These are phyloP conservation scores for Arctocebus calabarensis DNA, from an alignment of 2,797 vertebrate genomes.

Conservation along the genomic window DNA sequence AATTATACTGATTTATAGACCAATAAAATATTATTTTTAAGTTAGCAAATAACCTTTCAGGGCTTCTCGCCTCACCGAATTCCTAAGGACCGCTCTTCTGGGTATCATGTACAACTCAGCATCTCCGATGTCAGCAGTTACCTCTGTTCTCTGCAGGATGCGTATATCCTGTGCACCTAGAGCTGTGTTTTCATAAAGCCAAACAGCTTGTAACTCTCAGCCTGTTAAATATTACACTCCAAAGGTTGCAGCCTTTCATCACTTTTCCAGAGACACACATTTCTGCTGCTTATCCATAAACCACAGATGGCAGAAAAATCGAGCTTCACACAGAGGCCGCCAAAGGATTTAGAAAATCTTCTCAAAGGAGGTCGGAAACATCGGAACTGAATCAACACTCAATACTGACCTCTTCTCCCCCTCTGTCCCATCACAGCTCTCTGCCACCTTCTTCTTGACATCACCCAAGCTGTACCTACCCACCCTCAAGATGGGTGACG, in stretches of 20 bases:
- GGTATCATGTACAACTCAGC: conserved; percentile 13
- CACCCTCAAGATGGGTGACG: not conserved
- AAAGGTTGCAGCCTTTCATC: conserved; percentile 34
- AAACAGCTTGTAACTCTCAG: not conserved
- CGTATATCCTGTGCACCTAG: not conserved
- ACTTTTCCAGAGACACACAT: conserved; percentile 9
- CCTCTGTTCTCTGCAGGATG: not conserved
- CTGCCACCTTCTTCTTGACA: too few relatives aligned
- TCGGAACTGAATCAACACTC: not conserved
- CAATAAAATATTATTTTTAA: conserved; percentile 73
- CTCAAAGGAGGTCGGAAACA: not conserved
- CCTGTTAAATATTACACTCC: conserved; percentile 34
- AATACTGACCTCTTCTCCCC: not conserved
- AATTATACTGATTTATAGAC: conserved; percentile 71
- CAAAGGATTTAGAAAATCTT: not conserved
- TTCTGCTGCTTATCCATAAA: conserved; percentile 35
- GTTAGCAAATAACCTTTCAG: conserved; percentile 54
- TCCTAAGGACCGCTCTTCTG: conserved; percentile 63
- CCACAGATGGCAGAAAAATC: not conserved
- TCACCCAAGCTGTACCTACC: not conserved
- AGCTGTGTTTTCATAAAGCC: not conserved
- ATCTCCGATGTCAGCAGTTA: not conserved
- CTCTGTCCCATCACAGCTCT: not conserved
- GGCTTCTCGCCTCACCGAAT: conserved; percentile 37
- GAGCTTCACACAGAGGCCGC: not conserved